Conservation (phyloP, 1,140 invertebrate species). For the Dryas iulia region DNA sequence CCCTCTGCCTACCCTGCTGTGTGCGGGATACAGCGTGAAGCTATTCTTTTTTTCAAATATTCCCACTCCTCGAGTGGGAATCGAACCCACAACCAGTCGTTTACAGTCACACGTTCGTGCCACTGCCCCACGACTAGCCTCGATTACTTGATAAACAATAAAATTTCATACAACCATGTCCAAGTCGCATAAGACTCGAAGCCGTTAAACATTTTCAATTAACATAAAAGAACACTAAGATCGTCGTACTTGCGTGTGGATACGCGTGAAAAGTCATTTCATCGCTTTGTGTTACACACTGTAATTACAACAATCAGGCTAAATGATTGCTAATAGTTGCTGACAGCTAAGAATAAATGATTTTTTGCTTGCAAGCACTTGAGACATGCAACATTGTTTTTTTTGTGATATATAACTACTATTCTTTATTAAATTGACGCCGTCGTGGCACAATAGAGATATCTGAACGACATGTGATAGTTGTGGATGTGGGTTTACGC, state of each 20-base stretch:
- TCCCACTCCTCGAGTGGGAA: too few species aligned
- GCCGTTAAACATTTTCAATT: not conserved
- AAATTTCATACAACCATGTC: too few species aligned
- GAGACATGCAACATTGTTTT: not conserved
- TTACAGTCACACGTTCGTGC: too few species aligned
- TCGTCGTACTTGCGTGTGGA: not conserved
- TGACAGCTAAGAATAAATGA: not conserved
- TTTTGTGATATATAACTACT: not conserved
- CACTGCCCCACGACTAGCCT: too few species aligned
- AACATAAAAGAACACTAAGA: not conserved
- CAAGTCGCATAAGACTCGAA: not conserved
- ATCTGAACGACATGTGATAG: too few species aligned
- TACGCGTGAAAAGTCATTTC: not conserved
- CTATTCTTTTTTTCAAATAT: too few species aligned
- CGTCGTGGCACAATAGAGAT: not conserved
- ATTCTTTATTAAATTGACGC: not conserved
- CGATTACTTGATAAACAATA: too few species aligned
- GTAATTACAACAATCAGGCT: not conserved
- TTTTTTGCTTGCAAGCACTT: not conserved
- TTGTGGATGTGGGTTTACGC: too few species aligned
- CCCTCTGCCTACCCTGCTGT: too few species aligned
- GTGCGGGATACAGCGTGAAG: too few species aligned
- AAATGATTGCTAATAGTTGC: not conserved
- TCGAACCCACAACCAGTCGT: too few species aligned
- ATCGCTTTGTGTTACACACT: not conserved